Conservation (phyloP, 2,797 vertebrate species). For the Leptoclinus maculatus region DNA sequence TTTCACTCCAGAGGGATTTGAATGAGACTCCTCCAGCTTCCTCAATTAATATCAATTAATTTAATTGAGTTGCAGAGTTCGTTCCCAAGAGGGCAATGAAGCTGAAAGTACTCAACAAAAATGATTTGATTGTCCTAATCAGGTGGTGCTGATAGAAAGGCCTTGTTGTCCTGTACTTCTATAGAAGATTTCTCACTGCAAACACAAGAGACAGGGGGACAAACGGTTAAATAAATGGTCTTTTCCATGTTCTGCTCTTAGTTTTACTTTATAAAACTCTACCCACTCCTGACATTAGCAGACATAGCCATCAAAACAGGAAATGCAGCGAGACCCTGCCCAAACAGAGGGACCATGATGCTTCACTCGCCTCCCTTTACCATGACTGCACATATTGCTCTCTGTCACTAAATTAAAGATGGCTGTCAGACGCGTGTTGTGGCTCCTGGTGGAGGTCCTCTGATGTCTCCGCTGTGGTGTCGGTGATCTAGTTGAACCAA, state of each 20-base stretch:
- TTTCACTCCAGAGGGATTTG: constrained; percentile 7
- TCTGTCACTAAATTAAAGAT: background rate
- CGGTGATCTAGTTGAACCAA: background rate
- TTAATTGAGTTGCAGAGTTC: constrained; percentile 10
- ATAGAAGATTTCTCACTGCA: background rate
- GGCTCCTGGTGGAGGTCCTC: background rate
- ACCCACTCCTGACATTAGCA: too few species aligned
- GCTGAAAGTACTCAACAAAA: background rate
- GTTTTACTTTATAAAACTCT: background rate
- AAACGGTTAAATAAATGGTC: background rate
- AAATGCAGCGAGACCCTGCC: background rate
- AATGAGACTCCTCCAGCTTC: constrained; percentile 1
- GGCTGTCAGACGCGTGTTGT: background rate
- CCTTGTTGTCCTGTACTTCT: background rate
- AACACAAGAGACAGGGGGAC: background rate
- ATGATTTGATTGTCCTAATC: background rate
- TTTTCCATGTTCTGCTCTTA: background rate
- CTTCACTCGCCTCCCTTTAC: background rate
- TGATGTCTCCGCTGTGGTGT: background rate
- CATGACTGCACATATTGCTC: background rate
- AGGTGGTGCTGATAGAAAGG: background rate
- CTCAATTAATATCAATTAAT: background rate
- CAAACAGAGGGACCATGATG: background rate
- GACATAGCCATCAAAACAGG: background rate
- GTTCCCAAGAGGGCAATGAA: background rate